phyloP scores from a whole-genome alignment of 2,888 invertebrate species.

The Baronia brevicornis region DNA sequence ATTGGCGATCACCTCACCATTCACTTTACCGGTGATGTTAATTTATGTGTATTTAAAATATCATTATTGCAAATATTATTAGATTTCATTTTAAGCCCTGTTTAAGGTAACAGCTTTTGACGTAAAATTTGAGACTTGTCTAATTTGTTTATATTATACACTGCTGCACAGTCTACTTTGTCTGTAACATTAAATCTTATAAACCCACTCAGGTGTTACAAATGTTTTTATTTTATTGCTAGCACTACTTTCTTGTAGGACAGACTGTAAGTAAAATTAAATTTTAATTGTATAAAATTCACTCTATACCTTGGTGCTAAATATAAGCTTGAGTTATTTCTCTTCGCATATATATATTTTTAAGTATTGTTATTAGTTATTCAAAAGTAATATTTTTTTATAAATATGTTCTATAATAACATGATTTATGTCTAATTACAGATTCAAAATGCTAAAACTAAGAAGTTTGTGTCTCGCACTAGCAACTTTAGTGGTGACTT shows the following conservation, averaged over 20 bases:
- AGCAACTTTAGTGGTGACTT: constrained; percentile 38
- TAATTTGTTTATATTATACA: no score
- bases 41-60: constrained; percentile 2
- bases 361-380: background rate
- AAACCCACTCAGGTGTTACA: no score
- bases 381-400: no score
- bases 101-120: background rate
- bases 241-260: no score
- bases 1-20: constrained; percentile 24
- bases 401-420: background rate
- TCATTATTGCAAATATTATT: constrained; percentile 1
- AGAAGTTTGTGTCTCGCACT: constrained; percentile 41
- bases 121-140: no score
- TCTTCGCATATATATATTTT: constrained; percentile 4
- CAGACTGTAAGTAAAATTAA: no score
- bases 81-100: no score
- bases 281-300: no score
- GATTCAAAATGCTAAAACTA: constrained; percentile 45
- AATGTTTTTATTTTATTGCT: constrained; percentile 1
- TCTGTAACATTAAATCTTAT: no score
- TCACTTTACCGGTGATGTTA: constrained; percentile 40
- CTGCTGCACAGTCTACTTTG: no score
- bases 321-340: no score
- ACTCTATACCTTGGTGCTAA: no score
- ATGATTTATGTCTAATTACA: constrained; percentile 23